Base-by-base conservation (phyloP, 2,113 vertebrate species). In the Mystacornis crossleyi region DNA sequence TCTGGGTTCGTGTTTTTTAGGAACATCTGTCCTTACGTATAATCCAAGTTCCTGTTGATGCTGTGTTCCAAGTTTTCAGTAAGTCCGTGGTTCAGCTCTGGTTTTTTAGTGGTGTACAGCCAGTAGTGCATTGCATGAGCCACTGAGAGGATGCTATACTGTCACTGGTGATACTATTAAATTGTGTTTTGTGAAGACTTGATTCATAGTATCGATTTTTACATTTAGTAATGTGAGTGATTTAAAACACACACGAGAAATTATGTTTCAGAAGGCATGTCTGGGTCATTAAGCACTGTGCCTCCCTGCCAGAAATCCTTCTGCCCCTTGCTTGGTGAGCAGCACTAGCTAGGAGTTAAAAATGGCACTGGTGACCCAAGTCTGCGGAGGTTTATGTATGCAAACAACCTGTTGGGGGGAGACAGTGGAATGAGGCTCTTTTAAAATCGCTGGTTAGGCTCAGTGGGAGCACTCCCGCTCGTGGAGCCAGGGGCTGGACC, bases 41-140 rank as follows among this genome's bases (percentile, higher is more conserved):
- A 25, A n/a, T 28, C 20, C 12, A 8, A 38, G 45, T 48, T 74
- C 12, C 54, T 18, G 4, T 0, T 25, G 62, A 1, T 25, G 24
- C 4, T 48, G 26, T 20, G 8, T 21, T 80, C 23, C 5, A 9
- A 29, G 72, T 26, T 50, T 18, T 38, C 34, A 4, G 1, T 18
- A 3, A 17, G 42, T 33, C 61, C 8, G 29, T 4, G 54, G 29
- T 12, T 65, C 26, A 2, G 15, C 51, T 62, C 31, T 60, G 92
- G 5, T 16, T 51, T 38, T 33, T 23, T 5, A 4, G 14, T 2
- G 24, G 9, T 42, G 31, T 10, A 1, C 21, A 9, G 23, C 24
- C 31, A 31, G 40, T 1, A 4, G 47, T 1, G 2, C 47, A 7
- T 31, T 3, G 2, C 1, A 0, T 18, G 45, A 40, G 23, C 17